These are phyloP conservation scores for Phragmatobia fuliginosa DNA, from an alignment of 2,888 invertebrate genomes.

Conservation along the genomic window DNA sequence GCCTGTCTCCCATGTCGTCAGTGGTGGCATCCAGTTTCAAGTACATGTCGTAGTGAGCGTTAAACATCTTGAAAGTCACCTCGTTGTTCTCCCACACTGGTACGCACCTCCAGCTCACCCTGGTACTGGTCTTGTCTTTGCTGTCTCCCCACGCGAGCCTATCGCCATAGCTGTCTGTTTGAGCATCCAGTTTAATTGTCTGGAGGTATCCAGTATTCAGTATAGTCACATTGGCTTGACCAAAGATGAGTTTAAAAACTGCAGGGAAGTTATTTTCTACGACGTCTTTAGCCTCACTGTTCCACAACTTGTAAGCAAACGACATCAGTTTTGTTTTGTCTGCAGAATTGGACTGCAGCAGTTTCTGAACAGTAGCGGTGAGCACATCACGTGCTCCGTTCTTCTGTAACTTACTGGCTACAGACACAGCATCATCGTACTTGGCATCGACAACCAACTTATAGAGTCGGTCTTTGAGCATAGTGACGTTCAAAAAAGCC, in stretches of 20 bases:
- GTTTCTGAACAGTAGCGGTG: slow-evolving; percentile 39
- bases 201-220: slow-evolving; percentile 45
- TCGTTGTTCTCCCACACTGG: slow-evolving; percentile 49
- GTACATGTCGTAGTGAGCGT: slow-evolving; percentile 47
- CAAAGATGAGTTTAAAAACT: slow-evolving; percentile 47
- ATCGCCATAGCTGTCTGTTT: slow-evolving; percentile 28
- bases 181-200: slow-evolving; percentile 47
- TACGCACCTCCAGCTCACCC: slow-evolving; percentile 54
- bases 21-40: slow-evolving; percentile 50
- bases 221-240: slow-evolving; percentile 48
- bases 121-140: slow-evolving; percentile 37
- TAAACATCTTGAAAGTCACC: slow-evolving; percentile 54
- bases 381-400: slow-evolving; percentile 22
- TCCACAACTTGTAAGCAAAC: slow-evolving; percentile 57
- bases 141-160: slow-evolving; percentile 52
- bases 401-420: slow-evolving; percentile 43
- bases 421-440: slow-evolving; percentile 50
- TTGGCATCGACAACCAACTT: slow-evolving; percentile 35
- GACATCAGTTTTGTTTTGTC: slow-evolving; percentile 38
- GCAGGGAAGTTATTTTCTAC: slow-evolving; percentile 50
- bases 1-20: slow-evolving; percentile 47
- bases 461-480: slow-evolving; percentile 45
- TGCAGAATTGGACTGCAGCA: slow-evolving; percentile 33
- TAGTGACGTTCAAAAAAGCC: slow-evolving; percentile 50
- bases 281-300: slow-evolving; percentile 35